Percentiles rank a stretch among this genome's conserved stretches.
Evolutionary conservation across 2,113 vertebrate genomes (phyloP).

Genomic region (Rhynchomys soricoides): DNA sequence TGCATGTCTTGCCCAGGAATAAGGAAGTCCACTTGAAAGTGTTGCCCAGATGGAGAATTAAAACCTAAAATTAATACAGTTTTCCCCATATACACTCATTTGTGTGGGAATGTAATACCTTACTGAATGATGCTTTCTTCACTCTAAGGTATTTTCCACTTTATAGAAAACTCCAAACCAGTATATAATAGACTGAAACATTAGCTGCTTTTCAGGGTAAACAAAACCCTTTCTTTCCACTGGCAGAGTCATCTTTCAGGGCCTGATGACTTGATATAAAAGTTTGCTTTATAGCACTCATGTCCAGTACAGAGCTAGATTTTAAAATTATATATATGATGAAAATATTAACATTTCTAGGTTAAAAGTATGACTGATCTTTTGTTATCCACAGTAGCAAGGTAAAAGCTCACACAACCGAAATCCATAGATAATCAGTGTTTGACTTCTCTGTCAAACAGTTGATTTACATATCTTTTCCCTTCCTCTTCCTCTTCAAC

Average conservation of each 20-base stretch:
- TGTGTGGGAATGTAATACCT: conserved; percentile 63
- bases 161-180: conserved; percentile 21
- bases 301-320: conserved; percentile 48
- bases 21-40: conserved; percentile 51
- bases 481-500: neutral
- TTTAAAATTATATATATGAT: conserved; percentile 35
- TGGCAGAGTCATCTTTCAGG: conserved; percentile 46
- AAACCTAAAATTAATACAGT: conserved; percentile 51
- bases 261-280: conserved; percentile 47
- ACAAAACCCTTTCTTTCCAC: conserved; percentile 53
- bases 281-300: conserved; percentile 46
- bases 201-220: conserved; percentile 51
- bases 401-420: conserved; percentile 68
- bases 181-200: conserved; percentile 47
- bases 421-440: conserved; percentile 60
- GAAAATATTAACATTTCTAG: conserved; percentile 63
- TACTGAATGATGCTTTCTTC: conserved; percentile 53
- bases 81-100: conserved; percentile 40
- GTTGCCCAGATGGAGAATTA: conserved; percentile 56
- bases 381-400: conserved; percentile 50
- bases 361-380: conserved; percentile 55
- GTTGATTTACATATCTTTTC: neutral
- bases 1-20: conserved; percentile 42
- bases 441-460: conserved; percentile 39
- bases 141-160: conserved; percentile 59